These are phyloP conservation scores for Urocyon cinereoargenteus DNA, from an alignment of 2,797 vertebrate genomes.

Conservation along the genomic window DNA sequence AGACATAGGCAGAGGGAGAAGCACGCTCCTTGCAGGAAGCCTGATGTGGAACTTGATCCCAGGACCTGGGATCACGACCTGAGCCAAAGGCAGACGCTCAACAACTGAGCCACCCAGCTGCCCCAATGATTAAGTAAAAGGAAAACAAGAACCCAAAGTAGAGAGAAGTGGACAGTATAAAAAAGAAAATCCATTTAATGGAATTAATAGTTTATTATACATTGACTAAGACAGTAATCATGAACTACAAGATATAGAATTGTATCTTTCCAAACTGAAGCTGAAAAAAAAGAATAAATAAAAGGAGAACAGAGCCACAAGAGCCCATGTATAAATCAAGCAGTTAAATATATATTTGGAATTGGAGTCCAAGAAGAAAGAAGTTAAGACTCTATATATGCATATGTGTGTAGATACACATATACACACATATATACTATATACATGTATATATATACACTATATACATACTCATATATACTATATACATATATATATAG, in stretches of 20 bases:
- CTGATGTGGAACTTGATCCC: too few species aligned
- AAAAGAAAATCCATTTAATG: neutral
- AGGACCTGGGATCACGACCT: too few species aligned
- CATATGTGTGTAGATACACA: neutral
- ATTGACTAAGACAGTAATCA: neutral
- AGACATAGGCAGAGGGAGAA: too few species aligned
- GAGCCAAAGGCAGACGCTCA: too few species aligned
- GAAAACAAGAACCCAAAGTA: neutral
- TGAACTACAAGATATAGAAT: neutral
- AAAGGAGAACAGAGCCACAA: neutral
- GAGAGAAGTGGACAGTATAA: neutral
- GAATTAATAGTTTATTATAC: neutral
- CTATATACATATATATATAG: neutral
- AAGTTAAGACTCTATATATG: neutral
- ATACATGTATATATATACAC: neutral
- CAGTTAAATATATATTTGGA: neutral
- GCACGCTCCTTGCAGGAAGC: too few species aligned
- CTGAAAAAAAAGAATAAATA: neutral
- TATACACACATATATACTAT: neutral
- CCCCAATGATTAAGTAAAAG: neutral
- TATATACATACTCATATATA: too few species aligned
- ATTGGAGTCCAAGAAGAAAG: neutral
- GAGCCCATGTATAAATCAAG: neutral
- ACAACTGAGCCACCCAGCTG: too few species aligned
- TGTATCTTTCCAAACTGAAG: neutral